Base-by-base conservation (phyloP, 2,888 invertebrate genomes). In the Apantesis nais region DNA sequence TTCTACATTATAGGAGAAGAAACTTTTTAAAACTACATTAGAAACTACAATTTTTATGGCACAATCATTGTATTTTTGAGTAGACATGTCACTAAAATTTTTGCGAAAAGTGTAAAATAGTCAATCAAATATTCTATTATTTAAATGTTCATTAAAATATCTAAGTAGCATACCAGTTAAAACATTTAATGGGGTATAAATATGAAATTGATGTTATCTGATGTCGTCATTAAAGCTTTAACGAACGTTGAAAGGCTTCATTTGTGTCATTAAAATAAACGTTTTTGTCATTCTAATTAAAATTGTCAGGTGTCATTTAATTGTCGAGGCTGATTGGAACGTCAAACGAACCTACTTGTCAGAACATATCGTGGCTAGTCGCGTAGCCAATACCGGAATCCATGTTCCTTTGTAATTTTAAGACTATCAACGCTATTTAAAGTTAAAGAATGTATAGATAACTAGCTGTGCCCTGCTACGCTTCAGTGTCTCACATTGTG, bases 241-340 rank as follows among this genome's bases (percentile, higher is more conserved):
- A 76, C 58, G 65, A 62, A 68, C 66, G 74, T 73, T 71, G 71
- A 74, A 74, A 73, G 34, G 29, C 72, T 62, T 72, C 71, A 74
- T 79, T 75, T 76, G 77, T 74, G 76, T 78, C 78, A 82, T 79
- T 80, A 74, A 75, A 73, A 78, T 11, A 76, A 74, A 80, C 76
- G 65, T 52, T 78, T 72, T 71, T 77, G 72, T 76, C 8, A 76
- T 80, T 80, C 74, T 77, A 85, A 85, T 84, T 80, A 84, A 84
- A 78, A 71, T 62, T 77, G 75, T 74, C 79, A 79, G 72, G 69
- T 74, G 73, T 52, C 48, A 52, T 52, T 52, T 52, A 11, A 52
- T 52, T 52, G 48, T n/a, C 48, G 48, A 19, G 74, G 73, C 74
- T 66, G 65, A 66, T 66, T 11, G 78, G 62, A 74, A 67, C 68